Base-by-base conservation (phyloP, 2,888 invertebrate species). In the Tortricodes alternella region DNA sequence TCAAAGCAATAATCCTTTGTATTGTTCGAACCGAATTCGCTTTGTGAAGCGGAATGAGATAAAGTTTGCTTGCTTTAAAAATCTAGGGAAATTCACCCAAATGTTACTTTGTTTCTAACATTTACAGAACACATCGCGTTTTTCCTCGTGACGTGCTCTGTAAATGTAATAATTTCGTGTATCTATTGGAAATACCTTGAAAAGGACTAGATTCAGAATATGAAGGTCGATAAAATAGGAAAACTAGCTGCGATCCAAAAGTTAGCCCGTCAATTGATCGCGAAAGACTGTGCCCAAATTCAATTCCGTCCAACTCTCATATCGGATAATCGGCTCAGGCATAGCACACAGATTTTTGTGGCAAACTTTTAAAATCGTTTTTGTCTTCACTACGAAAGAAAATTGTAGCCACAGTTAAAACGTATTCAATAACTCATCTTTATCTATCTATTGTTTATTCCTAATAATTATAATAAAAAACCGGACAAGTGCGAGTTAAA, bases 241-340 rank as follows among this genome's bases (percentile, higher is more conserved):
- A 53, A 46, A 27, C 9, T 32, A 6, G n/a, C 11, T 34, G 24
- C 49, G 49, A 50, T 50, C 43, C 23, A 67, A 53, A 58, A 49
- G 49, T 56, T 43, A 41, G 50, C 44, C 29, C 15, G 27, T 53
- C 53, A 53, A 62, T 61, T 56, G 63, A 65, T 59, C 58, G 58
- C 43, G 68, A 79, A 78, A 78, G 75, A 77, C 75, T 79, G 68
- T 64, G 64, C 62, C 64, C 70, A 75, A 80, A 85, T 85, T 81
- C 73, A 82, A 85, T 85, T 84, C 71, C 73, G 68, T 60, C 68
- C 66, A 71, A 75, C 75, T 79, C 81, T 77, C 80, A 80, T 83
- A 80, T 79, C 75, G 77, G 73, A 80, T 85, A 80, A 85, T 84
- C 84, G 80, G 78, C 76, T 82, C 74, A 71, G 66, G 64, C 70